Evolutionary conservation across 1,140 invertebrate genomes (phyloP).

Genomic region (Matsumurasca onukii): DNA sequence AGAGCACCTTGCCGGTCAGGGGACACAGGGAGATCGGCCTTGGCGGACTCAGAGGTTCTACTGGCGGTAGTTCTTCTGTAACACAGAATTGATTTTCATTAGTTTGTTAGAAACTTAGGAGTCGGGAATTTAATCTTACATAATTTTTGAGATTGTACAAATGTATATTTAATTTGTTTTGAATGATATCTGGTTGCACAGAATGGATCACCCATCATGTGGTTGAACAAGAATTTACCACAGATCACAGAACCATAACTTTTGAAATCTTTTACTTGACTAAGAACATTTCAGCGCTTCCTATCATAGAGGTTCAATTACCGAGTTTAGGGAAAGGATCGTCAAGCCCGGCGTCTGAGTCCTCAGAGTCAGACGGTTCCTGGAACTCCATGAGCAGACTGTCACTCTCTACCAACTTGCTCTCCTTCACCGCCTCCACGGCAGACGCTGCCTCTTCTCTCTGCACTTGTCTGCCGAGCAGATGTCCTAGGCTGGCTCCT

Average conservation of each 20-base stretch:
- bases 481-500: constrained; percentile 13
- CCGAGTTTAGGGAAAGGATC: constrained; percentile 37
- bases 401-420: constrained; percentile 51
- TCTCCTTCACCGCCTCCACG: constrained; percentile 42
- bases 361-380: constrained; percentile 33
- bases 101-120: no score
- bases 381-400: constrained; percentile 43
- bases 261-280: no score
- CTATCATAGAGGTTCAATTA: no score
- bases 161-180: no score
- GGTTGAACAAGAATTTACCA: no score
- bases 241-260: no score
- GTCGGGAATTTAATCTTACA: no score
- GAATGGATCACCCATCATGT: no score
- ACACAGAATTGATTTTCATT: no score
- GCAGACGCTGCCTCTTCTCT: background rate
- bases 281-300: no score
- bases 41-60: constrained; percentile 64
- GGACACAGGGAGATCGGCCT: constrained; percentile 68
- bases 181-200: no score
- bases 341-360: constrained; percentile 37
- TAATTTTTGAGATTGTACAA: no score
- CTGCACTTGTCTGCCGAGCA: constrained; percentile 6
- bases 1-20: constrained; percentile 64
- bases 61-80: constrained; percentile 48